Base-by-base conservation (phyloP, 53 echinoderm and acorn worm species). In the Glandiceps talaboti region DNA sequence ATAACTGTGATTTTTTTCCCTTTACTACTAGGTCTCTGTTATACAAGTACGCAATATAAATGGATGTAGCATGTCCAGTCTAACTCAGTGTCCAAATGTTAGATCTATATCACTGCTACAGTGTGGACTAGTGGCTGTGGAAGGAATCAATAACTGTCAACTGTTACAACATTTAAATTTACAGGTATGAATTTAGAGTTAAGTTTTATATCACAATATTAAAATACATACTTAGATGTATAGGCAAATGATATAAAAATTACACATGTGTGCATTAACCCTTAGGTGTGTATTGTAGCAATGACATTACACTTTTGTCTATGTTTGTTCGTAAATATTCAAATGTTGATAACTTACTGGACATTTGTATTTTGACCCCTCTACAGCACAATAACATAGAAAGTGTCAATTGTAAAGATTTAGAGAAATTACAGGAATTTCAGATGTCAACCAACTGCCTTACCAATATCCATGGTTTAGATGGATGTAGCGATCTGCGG, bases 371-470 rank as follows among this genome's bases (percentile, higher is more conserved):
- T 45, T 45, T 45, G 64, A 45, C 64, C 6, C 64, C 30, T 30
- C 30, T 31, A 26, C 84, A 95, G 96, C 79, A 90, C 14, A 95
- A 95, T 74, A 82, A 83, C 32, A 33, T 95, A 30, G 87, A 90
- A 79, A 85, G 78, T 76, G 27, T 95, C 1, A 80, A 81, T 64
- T 95, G 96, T 76, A 79, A 86, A 74, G 96, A 95, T 82, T 79
- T 77, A 14, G 74, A 76, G 28, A 30, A 77, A 14, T 82, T 95
- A 27, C 32, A 33, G 6, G 32, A 81, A 1, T 31, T 95, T 0
- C 74, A 90, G 26, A 80, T 90, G 1, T 80, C 83, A 29, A 28
- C 84, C 30, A 95, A 95, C 77, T 77, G 81, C 10, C 88, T 95
- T 12, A 80, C 85, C 10, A 84, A 87, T 12, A 27, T 88, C 26